phyloP scores from a whole-genome alignment of 2,797 vertebrate genomes.

The Myotis daubentonii region DNA sequence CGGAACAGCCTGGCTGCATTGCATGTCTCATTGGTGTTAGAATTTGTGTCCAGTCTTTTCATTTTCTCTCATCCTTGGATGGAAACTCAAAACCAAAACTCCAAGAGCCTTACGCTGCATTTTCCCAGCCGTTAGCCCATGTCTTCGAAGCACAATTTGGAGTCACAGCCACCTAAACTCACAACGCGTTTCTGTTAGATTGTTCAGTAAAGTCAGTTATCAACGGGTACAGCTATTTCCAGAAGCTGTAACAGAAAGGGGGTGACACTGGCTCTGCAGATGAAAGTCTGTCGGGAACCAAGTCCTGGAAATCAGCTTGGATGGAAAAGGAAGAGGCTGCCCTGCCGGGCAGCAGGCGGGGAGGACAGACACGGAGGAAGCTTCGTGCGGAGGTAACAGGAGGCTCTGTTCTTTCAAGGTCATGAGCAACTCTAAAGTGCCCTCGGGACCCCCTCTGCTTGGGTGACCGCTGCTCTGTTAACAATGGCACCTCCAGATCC shows the following conservation, averaged over 20 bases:
- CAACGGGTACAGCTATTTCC: neutral
- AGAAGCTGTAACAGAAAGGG: neutral
- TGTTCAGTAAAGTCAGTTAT: neutral
- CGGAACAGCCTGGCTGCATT: fast-evolving
- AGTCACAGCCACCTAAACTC: neutral
- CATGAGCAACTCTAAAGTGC: neutral
- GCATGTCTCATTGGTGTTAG: neutral
- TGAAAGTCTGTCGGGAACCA: neutral
- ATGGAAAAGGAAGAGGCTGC: neutral
- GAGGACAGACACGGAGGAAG: neutral
- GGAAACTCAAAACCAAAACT: neutral
- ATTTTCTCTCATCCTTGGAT: neutral
- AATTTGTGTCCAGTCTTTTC: neutral
- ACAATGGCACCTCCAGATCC: no score
- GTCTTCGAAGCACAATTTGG: neutral
- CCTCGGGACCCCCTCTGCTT: neutral
- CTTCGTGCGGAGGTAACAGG: neutral
- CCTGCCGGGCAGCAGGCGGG: neutral
- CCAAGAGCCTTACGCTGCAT: neutral
- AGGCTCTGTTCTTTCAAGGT: neutral
- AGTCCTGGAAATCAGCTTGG: neutral
- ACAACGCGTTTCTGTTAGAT: neutral
- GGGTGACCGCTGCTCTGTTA: neutral
- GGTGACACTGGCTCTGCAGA: neutral
- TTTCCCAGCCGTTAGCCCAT: neutral